A percentile compares a stretch with the other conserved stretches of the same genome.
Conservation (phyloP, 2,797 vertebrate genomes). For the Brachyrhaphis roseni region DNA sequence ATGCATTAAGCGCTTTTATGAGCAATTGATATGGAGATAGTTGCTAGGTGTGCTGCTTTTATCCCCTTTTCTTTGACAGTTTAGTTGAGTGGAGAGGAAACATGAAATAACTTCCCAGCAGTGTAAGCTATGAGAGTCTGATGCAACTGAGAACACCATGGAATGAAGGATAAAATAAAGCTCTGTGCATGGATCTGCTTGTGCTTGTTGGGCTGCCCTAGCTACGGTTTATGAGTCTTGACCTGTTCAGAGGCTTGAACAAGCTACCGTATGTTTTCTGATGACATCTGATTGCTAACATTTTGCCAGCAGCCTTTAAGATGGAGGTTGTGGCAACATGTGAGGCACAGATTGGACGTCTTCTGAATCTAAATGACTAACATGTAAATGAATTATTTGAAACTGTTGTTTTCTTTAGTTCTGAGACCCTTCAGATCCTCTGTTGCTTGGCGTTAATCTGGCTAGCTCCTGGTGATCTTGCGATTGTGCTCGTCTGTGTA, state of each 20-base stretch:
- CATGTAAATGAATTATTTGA: background rate
- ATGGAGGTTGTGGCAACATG: background rate
- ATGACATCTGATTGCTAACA: conserved; percentile 27
- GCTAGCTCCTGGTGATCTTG: conserved; percentile 11
- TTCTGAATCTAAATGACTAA: background rate
- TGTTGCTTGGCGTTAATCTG: conserved; percentile 10
- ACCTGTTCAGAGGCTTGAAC: conserved; percentile 39
- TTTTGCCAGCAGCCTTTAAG: conserved; percentile 26
- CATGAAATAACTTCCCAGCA: conserved; percentile 19
- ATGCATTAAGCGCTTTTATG: conserved; percentile 26
- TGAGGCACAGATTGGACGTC: background rate
- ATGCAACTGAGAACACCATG: conserved; percentile 37
- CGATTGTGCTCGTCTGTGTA: conserved; percentile 11
- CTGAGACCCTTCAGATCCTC: conserved; percentile 12
- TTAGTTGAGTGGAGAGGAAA: conserved; percentile 15
- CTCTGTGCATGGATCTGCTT: conserved; percentile 31
- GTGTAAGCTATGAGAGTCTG: conserved; percentile 11
- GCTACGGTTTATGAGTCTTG: conserved; percentile 44
- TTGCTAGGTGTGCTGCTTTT: conserved; percentile 19
- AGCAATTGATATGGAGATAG: conserved; percentile 24
- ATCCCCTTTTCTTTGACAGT: background rate
- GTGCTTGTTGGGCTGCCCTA: conserved; percentile 22
- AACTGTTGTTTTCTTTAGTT: background rate
- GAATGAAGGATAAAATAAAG: conserved; percentile 37
- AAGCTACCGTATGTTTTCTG: conserved; percentile 23